Base-by-base conservation (phyloP, 2,888 invertebrate genomes). In the Agriotes lineatus region DNA sequence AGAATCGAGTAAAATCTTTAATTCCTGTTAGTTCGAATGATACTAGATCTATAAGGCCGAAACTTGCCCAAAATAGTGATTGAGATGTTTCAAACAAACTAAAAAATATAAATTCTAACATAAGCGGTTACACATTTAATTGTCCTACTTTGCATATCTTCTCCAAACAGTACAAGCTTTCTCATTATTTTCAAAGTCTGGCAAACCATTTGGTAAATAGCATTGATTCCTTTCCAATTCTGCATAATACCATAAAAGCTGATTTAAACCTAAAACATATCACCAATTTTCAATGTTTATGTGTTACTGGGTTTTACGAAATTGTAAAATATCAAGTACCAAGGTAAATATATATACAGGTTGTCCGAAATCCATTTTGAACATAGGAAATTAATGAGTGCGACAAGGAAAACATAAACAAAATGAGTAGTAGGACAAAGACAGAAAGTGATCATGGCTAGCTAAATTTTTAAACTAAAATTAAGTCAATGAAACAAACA, bases 81-180 rank as follows among this genome's bases (percentile, higher is more conserved):
- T 99, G 99, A 0, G 96, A 95, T 1, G 99, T 97, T 87, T 99
- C 98, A 83, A 98, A 99, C 76, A 99, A 87, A 80, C 98, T 98
- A 87, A 25, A 88, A 87, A 25, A 14, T 3, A 30, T n/a, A n/a
- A n/a, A n/a, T n/a, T n/a, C n/a, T n/a, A n/a, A n/a, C n/a, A n/a
- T n/a, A n/a, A n/a, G n/a, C n/a, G n/a, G n/a, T n/a, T n/a, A n/a
- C n/a, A n/a, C n/a, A n/a, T n/a, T n/a, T 3, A 30, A 30, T 12
- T 25, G 42, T 76, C 85, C 84, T 87, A 95, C 96, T 96, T 96
- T 2, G 95, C 92, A 82, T 95, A 96, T 84, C 96, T 85, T 81
- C 96, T 89, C 96, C 96, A 96, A 75, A 94, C 93, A 0, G 91
- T 88, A 74, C 95, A 94, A 2, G 95, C 92, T 77, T 94, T 90